Evolutionary conservation across 2,797 vertebrate species (phyloP).

Genomic region (Pipistrellus kuhlii): DNA sequence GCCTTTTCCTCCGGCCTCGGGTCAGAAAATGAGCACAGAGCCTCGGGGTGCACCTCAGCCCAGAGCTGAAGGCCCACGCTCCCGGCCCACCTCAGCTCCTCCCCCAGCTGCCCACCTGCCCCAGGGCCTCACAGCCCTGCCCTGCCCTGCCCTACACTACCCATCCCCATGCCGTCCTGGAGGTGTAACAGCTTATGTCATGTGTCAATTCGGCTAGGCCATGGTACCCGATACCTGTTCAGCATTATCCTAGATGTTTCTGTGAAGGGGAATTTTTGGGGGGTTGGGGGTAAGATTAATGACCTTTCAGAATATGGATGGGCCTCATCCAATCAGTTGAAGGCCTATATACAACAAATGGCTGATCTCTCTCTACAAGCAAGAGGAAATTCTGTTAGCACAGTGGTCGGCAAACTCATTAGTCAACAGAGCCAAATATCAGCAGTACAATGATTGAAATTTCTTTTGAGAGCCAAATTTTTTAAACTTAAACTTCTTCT

Average conservation of each 20-base stretch:
- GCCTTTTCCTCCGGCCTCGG: constrained; percentile 82
- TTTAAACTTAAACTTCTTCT: too few species aligned
- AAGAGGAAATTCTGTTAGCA: background rate
- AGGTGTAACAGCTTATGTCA: background rate
- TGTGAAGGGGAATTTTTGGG: background rate
- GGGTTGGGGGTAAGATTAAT: background rate
- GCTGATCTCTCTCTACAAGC: background rate
- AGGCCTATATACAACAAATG: background rate
- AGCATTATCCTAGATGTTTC: constrained; percentile 32
- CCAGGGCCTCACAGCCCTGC: fast-evolving
- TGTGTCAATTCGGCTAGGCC: background rate
- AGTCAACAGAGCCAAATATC: too few species aligned
- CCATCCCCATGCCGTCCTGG: background rate
- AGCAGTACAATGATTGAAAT: too few species aligned
- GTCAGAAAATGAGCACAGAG: constrained; percentile 80
- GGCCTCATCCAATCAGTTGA: background rate
- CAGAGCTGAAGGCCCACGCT: constrained; percentile 17
- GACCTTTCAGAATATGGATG: background rate
- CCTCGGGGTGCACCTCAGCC: constrained; percentile 77
- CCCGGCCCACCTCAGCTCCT: background rate
- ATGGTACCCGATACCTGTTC: background rate
- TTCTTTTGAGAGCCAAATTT: too few species aligned
- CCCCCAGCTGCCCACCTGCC: constrained; percentile 1
- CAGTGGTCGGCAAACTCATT: too few species aligned
- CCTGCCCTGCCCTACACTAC: background rate